A percentile compares a stretch with the other conserved stretches of the same genome.
Conservation (phyloP, 2,888 invertebrate genomes). For the Hymenopus coronatus region DNA sequence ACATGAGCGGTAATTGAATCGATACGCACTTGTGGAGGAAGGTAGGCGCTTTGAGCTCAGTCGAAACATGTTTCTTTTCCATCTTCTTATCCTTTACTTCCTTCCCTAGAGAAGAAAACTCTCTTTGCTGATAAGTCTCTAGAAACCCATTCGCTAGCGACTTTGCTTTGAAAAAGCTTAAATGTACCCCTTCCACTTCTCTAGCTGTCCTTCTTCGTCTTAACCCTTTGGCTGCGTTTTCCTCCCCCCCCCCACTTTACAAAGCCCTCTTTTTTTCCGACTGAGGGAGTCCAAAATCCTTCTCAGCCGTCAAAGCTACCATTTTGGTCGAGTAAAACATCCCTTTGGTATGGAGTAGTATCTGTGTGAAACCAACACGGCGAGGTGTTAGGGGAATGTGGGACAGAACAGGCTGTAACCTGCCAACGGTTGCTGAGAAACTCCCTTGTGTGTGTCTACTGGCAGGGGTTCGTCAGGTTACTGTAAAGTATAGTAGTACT, state of each 20-base stretch:
- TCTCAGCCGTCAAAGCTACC: not conserved
- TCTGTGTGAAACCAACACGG: not conserved
- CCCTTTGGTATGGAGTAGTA: not conserved
- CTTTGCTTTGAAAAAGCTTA: not conserved
- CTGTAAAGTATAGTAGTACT: no score
- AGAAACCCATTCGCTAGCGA: not conserved
- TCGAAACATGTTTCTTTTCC: not conserved
- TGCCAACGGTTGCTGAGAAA: no score
- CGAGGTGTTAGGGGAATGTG: no score
- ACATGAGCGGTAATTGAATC: no score
- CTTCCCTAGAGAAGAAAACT: not conserved
- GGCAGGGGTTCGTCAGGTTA: no score
- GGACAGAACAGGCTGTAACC: no score
- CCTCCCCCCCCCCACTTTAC: not conserved
- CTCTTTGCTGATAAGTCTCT: not conserved
- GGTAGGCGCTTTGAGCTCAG: not conserved
- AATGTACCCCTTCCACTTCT: not conserved
- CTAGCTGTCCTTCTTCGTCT: not conserved
- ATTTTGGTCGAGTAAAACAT: not conserved
- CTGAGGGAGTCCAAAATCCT: not conserved
- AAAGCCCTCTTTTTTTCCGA: not conserved
- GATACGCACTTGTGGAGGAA: not conserved
- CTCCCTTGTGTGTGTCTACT: no score
- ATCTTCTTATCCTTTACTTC: not conserved
- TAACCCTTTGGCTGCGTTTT: not conserved